Evolutionary conservation across 1,140 invertebrate genomes (phyloP), one percentile per base, ranked within the genome.

Genomic region (Stenopsyche tienmushanensis): DNA sequence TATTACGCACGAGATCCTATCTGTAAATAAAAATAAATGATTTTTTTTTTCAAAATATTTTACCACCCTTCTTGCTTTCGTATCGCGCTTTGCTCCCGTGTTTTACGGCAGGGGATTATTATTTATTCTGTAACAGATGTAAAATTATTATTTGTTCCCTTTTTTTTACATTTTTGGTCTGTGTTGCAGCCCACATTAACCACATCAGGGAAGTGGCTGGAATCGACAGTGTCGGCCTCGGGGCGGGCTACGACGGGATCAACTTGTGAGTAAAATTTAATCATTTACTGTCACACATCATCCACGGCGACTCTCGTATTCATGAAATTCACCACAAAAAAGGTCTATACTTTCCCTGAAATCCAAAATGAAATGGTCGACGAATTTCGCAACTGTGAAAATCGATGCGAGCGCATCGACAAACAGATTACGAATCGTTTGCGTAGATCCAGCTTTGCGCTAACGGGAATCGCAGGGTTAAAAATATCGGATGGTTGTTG

Each of bases 161-260:
- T 34, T 34, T 34, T 34, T n/a, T n/a, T n/a, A n/a, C n/a, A n/a
- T n/a, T n/a, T 58, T n/a, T 60, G 44, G 45, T 45, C 23, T 47
- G 44, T 42, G 41, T 23, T 77, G 73, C 83, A 96, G 93, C 92
- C 72, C 94, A 97, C 80, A 94, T 96, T 76, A 94, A 96, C 84
- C 91, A 96, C 82, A 94, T 97, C 76, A 86, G 88, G 71, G 86
- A 90, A 72, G 84, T 92, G 64, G 90, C 90, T 67, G 93, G 93
- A 65, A 88, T 93, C 71, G 92, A 97, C 82, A 88, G 92, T 78
- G 90, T 94, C 66, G 92, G 92, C 47, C 84, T 94, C 58, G 91
- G 92, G 67, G 91, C 91, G 54, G 92, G 91, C 71, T 94, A 90
- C 79, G 91, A 94, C 77, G 92, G 92, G 74, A 93, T 94, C 79